Evolutionary conservation across 2,888 invertebrate species (phyloP).

Genomic region (Isoperla grammatica): DNA sequence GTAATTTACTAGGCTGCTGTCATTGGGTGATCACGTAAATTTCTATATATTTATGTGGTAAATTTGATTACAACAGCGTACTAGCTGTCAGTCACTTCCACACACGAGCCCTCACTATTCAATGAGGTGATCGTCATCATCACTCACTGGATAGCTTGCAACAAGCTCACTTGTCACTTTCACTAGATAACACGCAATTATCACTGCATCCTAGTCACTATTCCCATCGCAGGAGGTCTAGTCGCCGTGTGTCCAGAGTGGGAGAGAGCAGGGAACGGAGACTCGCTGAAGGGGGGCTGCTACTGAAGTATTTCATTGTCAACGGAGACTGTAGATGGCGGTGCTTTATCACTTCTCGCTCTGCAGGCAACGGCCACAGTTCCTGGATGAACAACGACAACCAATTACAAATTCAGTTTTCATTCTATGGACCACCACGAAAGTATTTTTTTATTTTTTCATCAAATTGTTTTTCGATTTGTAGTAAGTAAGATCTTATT

Average conservation of each 20-base stretch:
- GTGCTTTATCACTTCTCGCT: slow-evolving; percentile 63
- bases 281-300: slow-evolving; percentile 49
- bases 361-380: slow-evolving; percentile 55
- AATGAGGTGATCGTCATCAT: too few relatives aligned
- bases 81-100: neutral
- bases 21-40: neutral
- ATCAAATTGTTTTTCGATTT: too few relatives aligned
- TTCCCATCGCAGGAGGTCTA: slow-evolving; percentile 19
- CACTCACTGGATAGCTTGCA: too few relatives aligned
- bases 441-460: too few relatives aligned
- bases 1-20: slow-evolving; percentile 8
- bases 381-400: slow-evolving; percentile 42
- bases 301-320: slow-evolving; percentile 50
- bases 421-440: too few relatives aligned
- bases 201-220: neutral
- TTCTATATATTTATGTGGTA: neutral
- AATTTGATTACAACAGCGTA: neutral
- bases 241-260: slow-evolving; percentile 44
- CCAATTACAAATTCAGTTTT: too few relatives aligned
- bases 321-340: slow-evolving; percentile 60
- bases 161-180: neutral
- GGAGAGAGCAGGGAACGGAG: slow-evolving; percentile 54
- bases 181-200: neutral
- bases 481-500: too few relatives aligned
- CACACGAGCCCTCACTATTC: neutral